Percentiles rank a stretch among this genome's conserved stretches.
Evolutionary conservation across 2,888 invertebrate genomes (phyloP).

Genomic region (Ashinkailepas kermadecensis): DNA sequence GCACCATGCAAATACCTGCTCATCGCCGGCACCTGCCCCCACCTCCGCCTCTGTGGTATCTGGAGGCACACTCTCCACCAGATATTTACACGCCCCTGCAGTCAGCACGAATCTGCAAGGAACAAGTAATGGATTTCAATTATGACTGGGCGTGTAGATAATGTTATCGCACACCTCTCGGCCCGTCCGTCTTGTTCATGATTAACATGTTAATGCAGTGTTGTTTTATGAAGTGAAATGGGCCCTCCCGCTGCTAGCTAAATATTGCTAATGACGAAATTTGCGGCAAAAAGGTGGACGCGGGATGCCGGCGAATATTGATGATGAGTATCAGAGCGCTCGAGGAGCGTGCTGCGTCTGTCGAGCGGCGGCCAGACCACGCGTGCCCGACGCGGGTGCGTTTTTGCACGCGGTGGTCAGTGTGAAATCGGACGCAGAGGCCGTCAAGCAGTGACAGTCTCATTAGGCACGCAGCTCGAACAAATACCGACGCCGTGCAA

Average conservation of each 20-base stretch:
- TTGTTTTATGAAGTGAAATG: background rate
- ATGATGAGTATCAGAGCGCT: background rate
- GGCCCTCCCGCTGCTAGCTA: constrained; percentile 7
- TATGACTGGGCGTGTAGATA: constrained; percentile 17
- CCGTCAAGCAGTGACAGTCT: background rate
- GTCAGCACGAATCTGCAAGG: background rate
- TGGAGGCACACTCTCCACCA: background rate
- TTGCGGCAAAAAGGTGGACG: background rate
- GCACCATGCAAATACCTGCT: no score
- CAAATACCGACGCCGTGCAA: background rate
- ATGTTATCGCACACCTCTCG: background rate
- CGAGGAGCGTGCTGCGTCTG: background rate
- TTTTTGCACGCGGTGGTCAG: background rate
- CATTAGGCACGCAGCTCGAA: background rate
- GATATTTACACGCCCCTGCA: background rate
- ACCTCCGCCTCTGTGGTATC: background rate
- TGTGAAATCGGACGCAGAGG: background rate
- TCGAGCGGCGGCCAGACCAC: background rate
- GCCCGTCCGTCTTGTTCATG: background rate
- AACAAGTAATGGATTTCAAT: background rate
- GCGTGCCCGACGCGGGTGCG: background rate
- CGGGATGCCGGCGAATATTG: background rate
- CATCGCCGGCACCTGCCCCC: background rate
- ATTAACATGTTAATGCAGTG: constrained; percentile 4
- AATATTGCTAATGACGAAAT: constrained; percentile 13